phyloP scores from a whole-genome alignment of 2,113 vertebrate genomes.

The Hydrolagus affinis region DNA sequence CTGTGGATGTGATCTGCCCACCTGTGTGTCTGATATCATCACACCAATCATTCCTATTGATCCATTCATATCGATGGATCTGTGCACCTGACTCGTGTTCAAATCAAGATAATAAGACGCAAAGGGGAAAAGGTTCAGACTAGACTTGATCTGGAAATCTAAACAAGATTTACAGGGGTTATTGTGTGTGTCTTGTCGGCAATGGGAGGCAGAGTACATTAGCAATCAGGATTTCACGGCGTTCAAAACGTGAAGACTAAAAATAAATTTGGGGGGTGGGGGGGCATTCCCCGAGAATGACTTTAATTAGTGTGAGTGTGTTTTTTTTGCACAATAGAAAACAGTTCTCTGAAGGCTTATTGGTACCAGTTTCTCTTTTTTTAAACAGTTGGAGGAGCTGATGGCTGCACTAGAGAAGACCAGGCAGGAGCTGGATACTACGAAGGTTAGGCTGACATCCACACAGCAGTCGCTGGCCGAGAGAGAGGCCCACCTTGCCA shows the following conservation, averaged over 20 bases:
- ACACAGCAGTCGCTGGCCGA: conserved; percentile 86
- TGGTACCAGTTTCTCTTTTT: conserved; percentile 35
- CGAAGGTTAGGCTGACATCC: conserved; percentile 78
- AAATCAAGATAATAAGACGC: too few relatives aligned
- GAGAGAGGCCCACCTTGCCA: conserved; percentile 76
- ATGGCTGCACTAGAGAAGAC: conserved; percentile 85
- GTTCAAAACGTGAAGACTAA: neutral
- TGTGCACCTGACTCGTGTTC: too few relatives aligned
- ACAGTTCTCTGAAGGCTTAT: neutral
- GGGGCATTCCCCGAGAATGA: neutral
- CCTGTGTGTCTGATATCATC: too few relatives aligned
- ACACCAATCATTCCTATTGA: too few relatives aligned
- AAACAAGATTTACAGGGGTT: neutral
- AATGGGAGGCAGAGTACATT: neutral
- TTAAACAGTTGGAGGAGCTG: conserved; percentile 85
- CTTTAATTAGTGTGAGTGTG: neutral
- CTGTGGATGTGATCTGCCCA: too few relatives aligned
- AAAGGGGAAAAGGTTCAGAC: too few relatives aligned
- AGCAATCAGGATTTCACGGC: neutral
- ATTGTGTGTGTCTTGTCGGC: too few relatives aligned
- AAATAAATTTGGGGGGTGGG: neutral
- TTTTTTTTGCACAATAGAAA: too few relatives aligned
- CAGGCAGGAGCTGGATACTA: conserved; percentile 81
- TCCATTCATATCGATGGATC: too few relatives aligned
- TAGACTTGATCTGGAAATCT: too few relatives aligned